Evolutionary conservation across 2,113 vertebrate species (phyloP), one percentile per base, ranked within the genome.

Genomic region (Galeopterus variegatus): DNA sequence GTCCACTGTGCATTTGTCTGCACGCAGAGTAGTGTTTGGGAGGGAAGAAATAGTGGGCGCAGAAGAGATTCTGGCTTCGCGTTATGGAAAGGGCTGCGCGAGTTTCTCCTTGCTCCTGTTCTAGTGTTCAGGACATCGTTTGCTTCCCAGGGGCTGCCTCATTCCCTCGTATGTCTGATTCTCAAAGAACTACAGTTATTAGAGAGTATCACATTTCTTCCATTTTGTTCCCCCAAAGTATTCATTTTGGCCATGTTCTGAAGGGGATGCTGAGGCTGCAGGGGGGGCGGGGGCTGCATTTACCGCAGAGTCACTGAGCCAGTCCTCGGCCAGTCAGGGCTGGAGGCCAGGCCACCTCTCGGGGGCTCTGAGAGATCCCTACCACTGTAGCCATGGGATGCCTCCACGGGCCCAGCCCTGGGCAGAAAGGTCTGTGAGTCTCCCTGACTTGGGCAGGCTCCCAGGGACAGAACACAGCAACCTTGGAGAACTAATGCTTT

Each of bases 341-440:
- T 90, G 3, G 56, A 36, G 45, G 1, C 19, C 3, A 36, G 19
- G 64, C 31, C 36, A 8, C 41, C 83, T 14, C 65, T 21, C 86
- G 10, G 12, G 21, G 21, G 21, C 19, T 41, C 81, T 41, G 12
- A 48, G 13, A 45, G 15, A 28, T 11, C 19, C 41, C 26, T 45
- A 12, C 6, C 17, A n/a, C 3, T 11, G 18, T 4, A 50, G 14
- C 18, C 0, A 7, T 21, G 14, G 54, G 7, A 58, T 6, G 2
- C 19, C 14, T 81, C 33, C 19, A 26, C 31, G 13, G 19, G 5
- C 3, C 65, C 9, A 64, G 23, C 58, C 72, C 41, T 21, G 15
- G 18, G 17, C 18, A 18, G 26, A 70, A 48, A 79, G 8, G 9
- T 48, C 18, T 58, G 7, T 11, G 4, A 50, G 48, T 17, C 62